Evolutionary conservation across 2,797 vertebrate species (phyloP).

Genomic region (Coracias cyanogaster): DNA sequence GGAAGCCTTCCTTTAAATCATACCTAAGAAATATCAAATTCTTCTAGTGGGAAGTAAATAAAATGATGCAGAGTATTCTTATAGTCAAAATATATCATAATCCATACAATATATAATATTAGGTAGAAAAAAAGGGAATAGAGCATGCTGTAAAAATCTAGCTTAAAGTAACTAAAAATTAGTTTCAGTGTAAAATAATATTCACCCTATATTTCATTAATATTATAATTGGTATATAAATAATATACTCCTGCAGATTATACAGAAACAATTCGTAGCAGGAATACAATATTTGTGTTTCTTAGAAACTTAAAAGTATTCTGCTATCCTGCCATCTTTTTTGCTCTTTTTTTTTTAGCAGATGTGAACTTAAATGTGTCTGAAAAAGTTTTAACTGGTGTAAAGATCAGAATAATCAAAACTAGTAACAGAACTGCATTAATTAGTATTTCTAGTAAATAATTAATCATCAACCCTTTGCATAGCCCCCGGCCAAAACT

Average conservation of each 20-base stretch:
- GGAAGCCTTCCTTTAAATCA: not conserved
- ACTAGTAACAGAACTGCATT: slow-evolving; percentile 63
- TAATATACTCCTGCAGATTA: not conserved
- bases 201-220: not conserved
- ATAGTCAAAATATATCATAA: not conserved
- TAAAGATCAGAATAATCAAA: slow-evolving; percentile 64
- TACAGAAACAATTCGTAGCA: not conserved
- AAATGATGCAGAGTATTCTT: not conserved
- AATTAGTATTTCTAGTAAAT: slow-evolving; percentile 77
- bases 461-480: slow-evolving; percentile 53
- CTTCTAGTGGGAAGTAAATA: not conserved
- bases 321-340: not conserved
- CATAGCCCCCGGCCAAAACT: slow-evolving; percentile 60
- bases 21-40: not conserved
- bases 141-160: not conserved
- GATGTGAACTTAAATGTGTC: not conserved
- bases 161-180: not conserved
- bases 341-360: not conserved
- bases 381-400: not conserved
- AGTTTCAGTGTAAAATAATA: not conserved
- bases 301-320: not conserved
- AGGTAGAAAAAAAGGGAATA: not conserved
- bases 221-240: not conserved
- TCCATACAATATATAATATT: not conserved
- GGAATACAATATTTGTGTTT: not conserved